Conservation (phyloP, 1,140 invertebrate genomes). For the Sinella curviseta region DNA sequence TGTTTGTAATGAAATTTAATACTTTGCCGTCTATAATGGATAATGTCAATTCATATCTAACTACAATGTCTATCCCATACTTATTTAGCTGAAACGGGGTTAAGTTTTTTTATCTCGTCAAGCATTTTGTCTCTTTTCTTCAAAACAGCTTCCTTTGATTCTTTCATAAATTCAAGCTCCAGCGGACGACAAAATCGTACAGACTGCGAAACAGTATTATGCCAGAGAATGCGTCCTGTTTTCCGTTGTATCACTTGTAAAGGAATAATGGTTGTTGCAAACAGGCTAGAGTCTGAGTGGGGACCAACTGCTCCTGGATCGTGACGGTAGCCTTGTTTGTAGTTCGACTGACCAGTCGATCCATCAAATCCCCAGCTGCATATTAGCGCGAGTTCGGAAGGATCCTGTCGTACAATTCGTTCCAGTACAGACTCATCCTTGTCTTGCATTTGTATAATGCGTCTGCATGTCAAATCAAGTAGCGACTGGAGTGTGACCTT, state of each 20-base stretch:
- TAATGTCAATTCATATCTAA: not conserved
- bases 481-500: not conserved
- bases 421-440: not conserved
- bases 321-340: not conserved
- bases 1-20: not conserved
- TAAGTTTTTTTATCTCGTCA: not conserved
- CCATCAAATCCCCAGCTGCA: slow-evolving; percentile 20
- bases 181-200: not conserved
- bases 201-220: not conserved
- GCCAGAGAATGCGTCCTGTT: not conserved
- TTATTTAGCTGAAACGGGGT: not conserved
- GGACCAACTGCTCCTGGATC: not conserved
- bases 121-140: not conserved
- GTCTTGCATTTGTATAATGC: not conserved
- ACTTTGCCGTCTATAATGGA: slow-evolving; percentile 5
- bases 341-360: slow-evolving; percentile 12
- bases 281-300: not conserved
- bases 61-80: not conserved
- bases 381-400: not conserved
- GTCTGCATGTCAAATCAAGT: not conserved
- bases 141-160: not conserved
- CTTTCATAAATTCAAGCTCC: not conserved
- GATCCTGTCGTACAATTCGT: not conserved
- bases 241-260: not conserved
- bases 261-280: not conserved